phyloP scores from a whole-genome alignment of 2,797 vertebrate species.

The Sorex maritimensis region DNA sequence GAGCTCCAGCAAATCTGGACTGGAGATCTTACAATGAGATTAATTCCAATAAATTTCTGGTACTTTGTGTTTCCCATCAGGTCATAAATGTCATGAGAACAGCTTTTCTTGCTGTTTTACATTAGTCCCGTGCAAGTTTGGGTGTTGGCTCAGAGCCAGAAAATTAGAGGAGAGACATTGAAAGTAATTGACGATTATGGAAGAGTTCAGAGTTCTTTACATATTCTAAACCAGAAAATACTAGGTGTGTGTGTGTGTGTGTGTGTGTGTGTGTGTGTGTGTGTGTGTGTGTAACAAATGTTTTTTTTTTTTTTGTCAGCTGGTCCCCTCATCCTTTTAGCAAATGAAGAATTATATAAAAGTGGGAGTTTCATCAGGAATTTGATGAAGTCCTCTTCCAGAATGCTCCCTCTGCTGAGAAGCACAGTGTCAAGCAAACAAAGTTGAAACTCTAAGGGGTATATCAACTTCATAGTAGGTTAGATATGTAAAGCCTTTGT shows the following conservation, averaged over 20 bases:
- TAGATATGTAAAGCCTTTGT: not conserved
- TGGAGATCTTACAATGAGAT: conserved; percentile 67
- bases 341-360: not conserved
- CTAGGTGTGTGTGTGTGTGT: no score
- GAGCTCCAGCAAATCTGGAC: conserved; percentile 71
- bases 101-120: conserved; percentile 26
- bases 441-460: not conserved
- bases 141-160: conserved; percentile 33
- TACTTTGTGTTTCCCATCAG: conserved; percentile 5
- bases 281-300: not conserved
- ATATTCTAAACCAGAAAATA: conserved; percentile 21
- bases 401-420: not conserved
- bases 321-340: not conserved
- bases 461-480: not conserved
- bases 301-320: not conserved
- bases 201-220: not conserved
- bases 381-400: not conserved
- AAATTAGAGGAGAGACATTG: not conserved
- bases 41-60: conserved; percentile 51
- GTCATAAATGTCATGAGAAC: conserved; percentile 34
- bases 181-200: not conserved
- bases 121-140: not conserved
- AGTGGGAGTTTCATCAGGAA: not conserved
- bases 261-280: no score
- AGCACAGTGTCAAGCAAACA: not conserved